These are phyloP conservation scores for Caerostris darwini DNA, from an alignment of 1,140 invertebrate genomes.

Conservation along the genomic window DNA sequence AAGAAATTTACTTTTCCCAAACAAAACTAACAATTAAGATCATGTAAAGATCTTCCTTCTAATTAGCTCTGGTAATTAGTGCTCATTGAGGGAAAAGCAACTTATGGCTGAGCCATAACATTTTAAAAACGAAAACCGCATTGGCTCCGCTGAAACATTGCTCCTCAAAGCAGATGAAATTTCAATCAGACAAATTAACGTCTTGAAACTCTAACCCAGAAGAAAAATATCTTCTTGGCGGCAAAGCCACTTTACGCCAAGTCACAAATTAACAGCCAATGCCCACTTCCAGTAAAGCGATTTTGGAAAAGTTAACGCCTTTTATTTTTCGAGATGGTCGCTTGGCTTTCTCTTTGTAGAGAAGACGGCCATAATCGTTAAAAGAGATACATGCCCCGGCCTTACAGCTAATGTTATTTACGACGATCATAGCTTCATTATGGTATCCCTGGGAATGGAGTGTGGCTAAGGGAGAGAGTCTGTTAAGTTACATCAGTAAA, in stretches of 20 bases:
- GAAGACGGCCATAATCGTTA: conserved; percentile 24
- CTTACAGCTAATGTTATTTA: conserved; percentile 44
- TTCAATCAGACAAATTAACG: neutral
- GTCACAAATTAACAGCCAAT: conserved; percentile 39
- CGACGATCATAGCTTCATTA: conserved; percentile 30
- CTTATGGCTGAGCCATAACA: no score
- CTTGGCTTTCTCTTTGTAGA: neutral
- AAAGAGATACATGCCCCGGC: conserved; percentile 12
- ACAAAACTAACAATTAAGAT: no score
- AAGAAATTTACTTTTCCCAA: no score
- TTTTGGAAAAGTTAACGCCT: conserved; percentile 48
- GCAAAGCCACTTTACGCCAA: neutral
- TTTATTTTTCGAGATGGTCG: conserved; percentile 33
- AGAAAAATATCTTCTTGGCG: neutral
- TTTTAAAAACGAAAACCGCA: no score
- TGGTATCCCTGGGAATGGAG: conserved; percentile 20
- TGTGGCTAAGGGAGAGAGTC: neutral
- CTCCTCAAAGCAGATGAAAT: neutral
- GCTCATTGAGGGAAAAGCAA: no score
- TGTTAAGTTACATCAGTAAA: neutral
- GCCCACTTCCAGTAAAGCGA: conserved; percentile 37
- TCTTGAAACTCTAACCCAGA: neutral
- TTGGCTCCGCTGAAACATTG: no score
- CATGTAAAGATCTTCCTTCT: no score
- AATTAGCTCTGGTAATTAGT: no score